A percentile compares a stretch with the other conserved stretches of the same genome.
These are phyloP conservation scores for Cecropterus lyciades DNA, from an alignment of 1,140 invertebrate genomes.

Conservation along the genomic window DNA sequence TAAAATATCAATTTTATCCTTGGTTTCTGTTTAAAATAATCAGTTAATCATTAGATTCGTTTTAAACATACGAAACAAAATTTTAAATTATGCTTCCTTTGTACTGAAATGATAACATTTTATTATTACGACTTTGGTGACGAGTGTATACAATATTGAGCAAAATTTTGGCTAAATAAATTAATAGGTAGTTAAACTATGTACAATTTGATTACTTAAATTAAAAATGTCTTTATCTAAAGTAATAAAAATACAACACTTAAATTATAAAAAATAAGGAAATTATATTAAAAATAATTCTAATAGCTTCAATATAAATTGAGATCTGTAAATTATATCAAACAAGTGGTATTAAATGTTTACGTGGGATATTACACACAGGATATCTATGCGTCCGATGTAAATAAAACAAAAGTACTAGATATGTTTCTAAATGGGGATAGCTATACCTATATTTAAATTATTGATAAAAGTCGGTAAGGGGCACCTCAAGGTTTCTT, in stretches of 20 bases:
- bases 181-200: conserved; percentile 72
- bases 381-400: conserved; percentile 8
- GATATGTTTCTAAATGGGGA: too few species aligned
- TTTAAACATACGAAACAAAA: conserved; percentile 24
- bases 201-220: conserved; percentile 66
- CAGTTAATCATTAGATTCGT: too few species aligned
- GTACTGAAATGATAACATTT: conserved; percentile 77
- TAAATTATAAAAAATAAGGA: conserved; percentile 64
- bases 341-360: conserved; percentile 28
- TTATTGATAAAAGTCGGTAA: background rate
- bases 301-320: conserved; percentile 81
- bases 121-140: conserved; percentile 83
- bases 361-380: conserved; percentile 11
- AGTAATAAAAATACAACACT: conserved; percentile 52
- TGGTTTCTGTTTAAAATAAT: too few species aligned
- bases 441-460: too few species aligned
- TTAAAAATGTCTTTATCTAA: conserved; percentile 76
- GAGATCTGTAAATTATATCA: conserved; percentile 64
- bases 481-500: background rate
- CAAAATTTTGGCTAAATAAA: conserved; percentile 82
- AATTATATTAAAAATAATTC: conserved; percentile 59
- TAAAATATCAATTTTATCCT: too few species aligned
- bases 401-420: background rate
- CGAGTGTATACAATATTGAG: conserved; percentile 81
- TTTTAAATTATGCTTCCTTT: conserved; percentile 72